Evolutionary conservation across 2,113 vertebrate genomes (phyloP).

Genomic region (Hippoglossus stenolepis): DNA sequence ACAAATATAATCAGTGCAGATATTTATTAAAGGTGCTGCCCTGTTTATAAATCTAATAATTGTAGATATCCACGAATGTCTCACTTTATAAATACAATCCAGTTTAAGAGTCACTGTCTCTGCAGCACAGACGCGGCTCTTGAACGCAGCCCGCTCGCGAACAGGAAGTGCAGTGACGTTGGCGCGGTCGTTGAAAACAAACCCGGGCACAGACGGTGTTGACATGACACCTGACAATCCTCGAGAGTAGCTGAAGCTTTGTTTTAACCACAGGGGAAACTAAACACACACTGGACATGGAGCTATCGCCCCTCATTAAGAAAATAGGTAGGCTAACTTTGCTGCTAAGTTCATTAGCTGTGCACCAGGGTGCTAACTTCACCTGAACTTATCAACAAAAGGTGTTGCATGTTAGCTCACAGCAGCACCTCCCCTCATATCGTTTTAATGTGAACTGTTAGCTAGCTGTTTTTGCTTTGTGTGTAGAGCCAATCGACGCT

Average conservation of each 20-base stretch:
- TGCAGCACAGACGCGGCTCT: slow-evolving; percentile 13
- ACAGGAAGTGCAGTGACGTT: slow-evolving; percentile 77
- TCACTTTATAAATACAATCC: no score
- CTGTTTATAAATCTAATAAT: no score
- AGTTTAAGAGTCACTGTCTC: no score
- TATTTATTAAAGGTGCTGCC: no score
- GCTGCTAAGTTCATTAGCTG: slow-evolving; percentile 5
- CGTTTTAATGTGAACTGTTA: not conserved
- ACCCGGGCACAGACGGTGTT: slow-evolving; percentile 54
- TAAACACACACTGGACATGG: slow-evolving; percentile 68
- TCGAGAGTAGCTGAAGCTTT: not conserved
- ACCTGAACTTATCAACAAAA: slow-evolving; percentile 20
- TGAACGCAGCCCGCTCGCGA: slow-evolving; percentile 59
- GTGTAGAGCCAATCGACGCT: not conserved
- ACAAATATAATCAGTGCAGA: no score
- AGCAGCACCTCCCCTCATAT: not conserved
- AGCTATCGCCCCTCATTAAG: slow-evolving; percentile 84
- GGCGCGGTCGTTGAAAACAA: slow-evolving; percentile 84
- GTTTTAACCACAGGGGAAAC: not conserved
- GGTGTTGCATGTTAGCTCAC: slow-evolving; percentile 23
- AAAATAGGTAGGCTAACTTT: slow-evolving; percentile 83
- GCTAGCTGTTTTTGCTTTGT: not conserved
- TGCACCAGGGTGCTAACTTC: not conserved
- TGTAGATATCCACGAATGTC: no score
- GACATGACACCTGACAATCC: slow-evolving; percentile 27